phyloP scores from a whole-genome alignment of 2,797 vertebrate species.

The Artibeus lituratus region DNA sequence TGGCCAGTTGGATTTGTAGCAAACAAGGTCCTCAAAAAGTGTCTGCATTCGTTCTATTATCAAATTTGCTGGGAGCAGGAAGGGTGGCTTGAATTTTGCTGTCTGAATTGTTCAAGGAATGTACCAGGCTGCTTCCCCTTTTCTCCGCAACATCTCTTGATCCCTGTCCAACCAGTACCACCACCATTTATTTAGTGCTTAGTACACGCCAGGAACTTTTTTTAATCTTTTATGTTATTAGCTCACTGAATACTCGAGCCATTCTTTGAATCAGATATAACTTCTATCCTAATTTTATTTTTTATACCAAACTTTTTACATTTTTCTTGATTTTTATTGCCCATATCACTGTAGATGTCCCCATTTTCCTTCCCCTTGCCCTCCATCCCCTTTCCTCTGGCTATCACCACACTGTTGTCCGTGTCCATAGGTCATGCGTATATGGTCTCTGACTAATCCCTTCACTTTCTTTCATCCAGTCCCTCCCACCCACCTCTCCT shows the following conservation, averaged over 20 bases:
- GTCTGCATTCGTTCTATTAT: neutral
- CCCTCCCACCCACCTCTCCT: neutral
- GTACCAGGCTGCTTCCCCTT: neutral
- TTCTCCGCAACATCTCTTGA: neutral
- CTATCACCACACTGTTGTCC: neutral
- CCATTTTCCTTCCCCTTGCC: neutral
- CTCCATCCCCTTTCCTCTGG: neutral
- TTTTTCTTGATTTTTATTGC: neutral
- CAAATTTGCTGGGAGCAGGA: neutral
- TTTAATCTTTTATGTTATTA: neutral
- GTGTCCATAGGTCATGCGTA: neutral
- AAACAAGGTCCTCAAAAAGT: neutral
- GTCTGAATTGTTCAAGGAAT: neutral
- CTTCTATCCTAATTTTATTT: neutral
- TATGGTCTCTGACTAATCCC: neutral
- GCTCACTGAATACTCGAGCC: neutral
- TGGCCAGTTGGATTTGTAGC: neutral
- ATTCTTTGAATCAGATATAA: neutral
- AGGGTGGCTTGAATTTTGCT: neutral
- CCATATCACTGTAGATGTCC: neutral
- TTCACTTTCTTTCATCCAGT: neutral
- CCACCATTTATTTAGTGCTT: conserved; percentile 1
- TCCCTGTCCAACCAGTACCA: neutral
- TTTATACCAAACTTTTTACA: neutral
- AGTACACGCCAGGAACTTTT: neutral